phyloP scores from a whole-genome alignment of 1,140 invertebrate species.

The Aphaenogaster rudis region DNA sequence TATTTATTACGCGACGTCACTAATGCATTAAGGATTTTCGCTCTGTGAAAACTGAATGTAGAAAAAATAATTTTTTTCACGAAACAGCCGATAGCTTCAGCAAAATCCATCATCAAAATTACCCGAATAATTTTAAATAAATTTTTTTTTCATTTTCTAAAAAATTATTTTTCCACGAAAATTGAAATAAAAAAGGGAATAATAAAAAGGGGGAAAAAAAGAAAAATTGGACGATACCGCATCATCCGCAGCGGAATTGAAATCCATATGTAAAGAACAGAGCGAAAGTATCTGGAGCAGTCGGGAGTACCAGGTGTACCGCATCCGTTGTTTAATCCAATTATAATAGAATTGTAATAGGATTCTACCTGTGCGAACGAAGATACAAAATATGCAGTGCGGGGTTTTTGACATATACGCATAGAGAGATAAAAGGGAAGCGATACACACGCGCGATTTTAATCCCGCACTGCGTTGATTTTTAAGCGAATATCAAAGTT shows the following conservation, averaged over 20 bases:
- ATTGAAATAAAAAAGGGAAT: no score
- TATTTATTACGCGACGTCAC: background rate
- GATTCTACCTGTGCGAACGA: constrained; percentile 6
- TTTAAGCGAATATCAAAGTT: constrained; percentile 67
- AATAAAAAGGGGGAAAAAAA: background rate
- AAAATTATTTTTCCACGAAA: no score
- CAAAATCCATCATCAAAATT: no score
- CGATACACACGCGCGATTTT: background rate
- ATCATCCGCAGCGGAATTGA: background rate
- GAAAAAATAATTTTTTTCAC: no score
- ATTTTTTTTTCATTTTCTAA: no score
- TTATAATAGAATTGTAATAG: background rate
- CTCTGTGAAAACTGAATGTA: background rate
- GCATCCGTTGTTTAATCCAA: background rate
- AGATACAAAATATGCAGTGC: background rate
- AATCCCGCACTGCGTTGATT: constrained; percentile 30
- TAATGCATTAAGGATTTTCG: background rate
- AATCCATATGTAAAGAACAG: background rate
- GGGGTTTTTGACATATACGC: constrained; percentile 10
- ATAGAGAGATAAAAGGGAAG: background rate
- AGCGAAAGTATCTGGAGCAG: background rate
- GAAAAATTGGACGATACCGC: background rate
- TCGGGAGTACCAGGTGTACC: constrained; percentile 3
- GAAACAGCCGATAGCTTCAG: no score
- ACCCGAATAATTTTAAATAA: no score